A percentile compares a stretch with the other conserved stretches of the same genome.
Conservation (phyloP, 2,888 invertebrate genomes). For the Sinopyrophorus schimmeli region DNA sequence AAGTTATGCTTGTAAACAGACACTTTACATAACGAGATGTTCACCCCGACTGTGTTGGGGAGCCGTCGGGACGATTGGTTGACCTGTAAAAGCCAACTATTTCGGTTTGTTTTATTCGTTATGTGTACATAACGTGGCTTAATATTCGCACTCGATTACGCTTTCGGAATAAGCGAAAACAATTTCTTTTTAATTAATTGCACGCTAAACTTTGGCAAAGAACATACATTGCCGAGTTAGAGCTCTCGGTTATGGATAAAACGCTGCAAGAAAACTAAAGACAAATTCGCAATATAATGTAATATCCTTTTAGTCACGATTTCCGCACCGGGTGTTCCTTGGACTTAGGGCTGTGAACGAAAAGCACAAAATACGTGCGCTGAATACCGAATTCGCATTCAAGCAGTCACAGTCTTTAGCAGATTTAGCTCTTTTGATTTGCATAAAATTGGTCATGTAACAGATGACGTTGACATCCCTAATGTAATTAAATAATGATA, state of each 20-base stretch:
- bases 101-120: slow-evolving; percentile 21
- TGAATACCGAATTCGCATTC: slow-evolving; percentile 40
- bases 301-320: slow-evolving; percentile 53
- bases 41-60: slow-evolving; percentile 50
- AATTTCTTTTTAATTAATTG: neutral
- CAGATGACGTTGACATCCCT: slow-evolving; percentile 36
- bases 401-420: slow-evolving; percentile 34
- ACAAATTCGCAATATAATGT: slow-evolving; percentile 40
- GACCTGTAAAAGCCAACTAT: slow-evolving; percentile 20
- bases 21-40: slow-evolving; percentile 56
- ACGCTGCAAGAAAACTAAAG: slow-evolving; percentile 37
- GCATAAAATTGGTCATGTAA: slow-evolving; percentile 41
- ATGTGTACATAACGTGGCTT: neutral
- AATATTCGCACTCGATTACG: neutral
- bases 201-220: too few relatives aligned
- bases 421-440: slow-evolving; percentile 39
- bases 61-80: slow-evolving; percentile 29
- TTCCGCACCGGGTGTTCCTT: slow-evolving; percentile 51
- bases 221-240: too few relatives aligned
- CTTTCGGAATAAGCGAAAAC: neutral
- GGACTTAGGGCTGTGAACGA: slow-evolving; percentile 40
- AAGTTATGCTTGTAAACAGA: slow-evolving; percentile 56
- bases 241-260: slow-evolving; percentile 29
- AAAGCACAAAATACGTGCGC: slow-evolving; percentile 47
- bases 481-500: slow-evolving; percentile 30